Conservation (phyloP, 1,140 invertebrate species). For the Heliconius melpomene region DNA sequence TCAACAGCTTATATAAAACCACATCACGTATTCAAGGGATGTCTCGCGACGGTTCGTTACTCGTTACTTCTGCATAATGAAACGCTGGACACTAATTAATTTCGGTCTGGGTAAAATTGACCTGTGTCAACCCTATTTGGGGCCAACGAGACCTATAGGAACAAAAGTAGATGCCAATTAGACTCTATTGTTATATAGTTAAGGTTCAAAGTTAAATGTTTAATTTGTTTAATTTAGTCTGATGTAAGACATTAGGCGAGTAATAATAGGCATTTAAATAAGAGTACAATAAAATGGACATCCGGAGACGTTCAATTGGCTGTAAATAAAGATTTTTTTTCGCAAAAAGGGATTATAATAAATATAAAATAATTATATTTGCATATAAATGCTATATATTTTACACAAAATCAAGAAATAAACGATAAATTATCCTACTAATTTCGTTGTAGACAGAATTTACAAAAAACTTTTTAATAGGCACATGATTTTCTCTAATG, state of each 20-base stretch:
- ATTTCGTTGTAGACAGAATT: too few relatives aligned
- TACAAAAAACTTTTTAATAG: too few relatives aligned
- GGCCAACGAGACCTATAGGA: conserved; percentile 8
- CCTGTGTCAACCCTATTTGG: conserved; percentile 45
- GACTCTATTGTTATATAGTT: neutral
- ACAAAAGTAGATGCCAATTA: neutral
- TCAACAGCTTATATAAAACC: neutral
- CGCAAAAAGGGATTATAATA: neutral
- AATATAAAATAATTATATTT: neutral
- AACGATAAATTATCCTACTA: too few relatives aligned
- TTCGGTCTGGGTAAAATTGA: conserved; percentile 58
- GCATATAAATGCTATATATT: neutral
- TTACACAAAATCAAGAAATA: too few relatives aligned
- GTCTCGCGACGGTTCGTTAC: conserved; percentile 19
- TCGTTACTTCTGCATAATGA: conserved; percentile 45
- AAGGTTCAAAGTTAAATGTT: conserved; percentile 20
- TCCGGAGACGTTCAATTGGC: neutral
- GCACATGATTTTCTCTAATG: too few relatives aligned
- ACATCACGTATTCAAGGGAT: conserved; percentile 6
- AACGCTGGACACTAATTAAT: conserved; percentile 62
- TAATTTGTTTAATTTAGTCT: conserved; percentile 11
- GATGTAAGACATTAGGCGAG: neutral
- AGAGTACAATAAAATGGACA: neutral
- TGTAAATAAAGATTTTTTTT: neutral
- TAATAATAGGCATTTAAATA: conserved; percentile 9